A percentile compares a stretch with the other conserved stretches of the same genome.
phyloP scores from a whole-genome alignment of 2,888 invertebrate genomes.

The Spodoptera exigua region DNA sequence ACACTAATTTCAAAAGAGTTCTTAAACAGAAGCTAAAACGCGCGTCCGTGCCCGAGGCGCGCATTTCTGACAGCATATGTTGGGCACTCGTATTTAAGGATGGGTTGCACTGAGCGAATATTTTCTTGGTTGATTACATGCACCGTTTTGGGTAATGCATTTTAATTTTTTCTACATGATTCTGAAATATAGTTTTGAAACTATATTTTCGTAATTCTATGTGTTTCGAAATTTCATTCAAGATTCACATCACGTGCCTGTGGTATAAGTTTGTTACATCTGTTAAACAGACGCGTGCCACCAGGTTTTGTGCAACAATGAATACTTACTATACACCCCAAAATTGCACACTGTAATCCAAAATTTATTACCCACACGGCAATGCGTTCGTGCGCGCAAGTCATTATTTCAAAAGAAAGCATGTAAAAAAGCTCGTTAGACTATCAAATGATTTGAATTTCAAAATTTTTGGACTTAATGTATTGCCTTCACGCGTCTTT shows the following conservation, averaged over 20 bases:
- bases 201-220: too few relatives aligned
- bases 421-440: constrained; percentile 58
- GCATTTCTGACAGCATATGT: constrained; percentile 74
- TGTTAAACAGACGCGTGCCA: too few relatives aligned
- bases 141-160: too few relatives aligned
- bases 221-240: too few relatives aligned
- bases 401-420: constrained; percentile 58
- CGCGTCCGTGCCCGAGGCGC: constrained; percentile 81
- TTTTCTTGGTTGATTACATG: too few relatives aligned
- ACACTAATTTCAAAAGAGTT: constrained; percentile 79
- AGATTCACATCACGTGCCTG: too few relatives aligned
- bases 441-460: constrained; percentile 54
- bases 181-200: too few relatives aligned
- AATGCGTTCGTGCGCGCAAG: constrained; percentile 66
- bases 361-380: constrained; percentile 53
- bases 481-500: constrained; percentile 33
- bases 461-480: constrained; percentile 39
- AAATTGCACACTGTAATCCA: constrained; percentile 7
- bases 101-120: constrained; percentile 49
- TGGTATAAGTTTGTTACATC: too few relatives aligned
- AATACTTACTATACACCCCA: too few relatives aligned
- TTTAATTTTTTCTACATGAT: too few relatives aligned
- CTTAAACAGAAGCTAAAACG: constrained; percentile 86
- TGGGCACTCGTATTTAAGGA: constrained; percentile 59
- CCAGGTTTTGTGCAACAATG: too few relatives aligned